Evolutionary conservation across 2,113 vertebrate genomes (phyloP).

Genomic region (Collichthys lucidus): DNA sequence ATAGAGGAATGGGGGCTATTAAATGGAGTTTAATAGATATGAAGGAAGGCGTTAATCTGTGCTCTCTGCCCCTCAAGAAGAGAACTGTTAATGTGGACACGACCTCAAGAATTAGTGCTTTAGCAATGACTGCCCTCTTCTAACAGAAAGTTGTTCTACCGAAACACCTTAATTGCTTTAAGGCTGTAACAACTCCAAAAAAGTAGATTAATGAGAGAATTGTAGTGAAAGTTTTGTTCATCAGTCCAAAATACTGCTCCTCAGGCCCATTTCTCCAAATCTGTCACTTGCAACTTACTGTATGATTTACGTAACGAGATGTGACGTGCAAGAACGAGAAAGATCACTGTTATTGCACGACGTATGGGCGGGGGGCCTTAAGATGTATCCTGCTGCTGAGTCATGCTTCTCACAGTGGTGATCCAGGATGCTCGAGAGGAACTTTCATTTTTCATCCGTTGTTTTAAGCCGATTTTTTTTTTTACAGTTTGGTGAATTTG

Average conservation of each 20-base stretch:
- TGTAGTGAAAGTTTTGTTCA: neutral
- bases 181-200: neutral
- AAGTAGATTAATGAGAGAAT: neutral
- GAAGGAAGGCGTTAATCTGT: constrained; percentile 59
- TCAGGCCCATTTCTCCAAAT: neutral
- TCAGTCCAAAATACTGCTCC: neutral
- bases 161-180: neutral
- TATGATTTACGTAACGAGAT: neutral
- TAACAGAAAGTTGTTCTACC: neutral
- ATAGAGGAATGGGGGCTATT: constrained; percentile 67
- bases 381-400: neutral
- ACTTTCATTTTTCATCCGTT: neutral
- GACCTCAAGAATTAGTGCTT: constrained; percentile 7
- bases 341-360: neutral
- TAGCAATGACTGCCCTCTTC: neutral
- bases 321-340: neutral
- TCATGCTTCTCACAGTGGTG: neutral
- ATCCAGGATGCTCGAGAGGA: neutral
- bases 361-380: too few species aligned
- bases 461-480: neutral
- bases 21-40: constrained; percentile 68
- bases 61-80: constrained; percentile 40
- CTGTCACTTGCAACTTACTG: neutral
- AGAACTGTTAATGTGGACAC: neutral
- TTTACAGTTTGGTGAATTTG: neutral